Conservation (phyloP, 1,140 invertebrate genomes). For the Monomorium pharaonis region DNA sequence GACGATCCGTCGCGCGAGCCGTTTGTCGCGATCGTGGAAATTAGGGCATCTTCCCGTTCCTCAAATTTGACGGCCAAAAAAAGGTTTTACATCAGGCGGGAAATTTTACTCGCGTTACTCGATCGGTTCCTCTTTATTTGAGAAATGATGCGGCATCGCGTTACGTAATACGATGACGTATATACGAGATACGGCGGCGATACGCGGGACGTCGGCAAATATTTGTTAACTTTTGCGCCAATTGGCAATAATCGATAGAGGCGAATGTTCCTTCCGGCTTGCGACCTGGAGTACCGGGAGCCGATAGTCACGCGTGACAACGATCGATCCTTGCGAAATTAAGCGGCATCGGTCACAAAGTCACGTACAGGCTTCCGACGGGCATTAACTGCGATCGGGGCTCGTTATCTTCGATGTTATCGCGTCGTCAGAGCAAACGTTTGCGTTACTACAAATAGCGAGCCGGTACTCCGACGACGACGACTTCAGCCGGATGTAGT, state of each 20-base stretch:
- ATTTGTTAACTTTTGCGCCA: conserved; percentile 22
- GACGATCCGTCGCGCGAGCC: background rate
- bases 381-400: conserved; percentile 54
- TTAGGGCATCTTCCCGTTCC: conserved; percentile 1
- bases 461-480: background rate
- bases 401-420: conserved; percentile 60
- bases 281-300: background rate
- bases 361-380: conserved; percentile 51
- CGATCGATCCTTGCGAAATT: conserved; percentile 50
- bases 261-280: conserved; percentile 7
- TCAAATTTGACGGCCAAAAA: background rate
- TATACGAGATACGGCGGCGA: background rate
- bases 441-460: conserved; percentile 58
- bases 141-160: background rate
- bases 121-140: too few relatives aligned
- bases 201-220: background rate
- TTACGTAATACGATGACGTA: background rate
- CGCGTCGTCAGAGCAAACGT: conserved; percentile 54
- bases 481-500: conserved; percentile 20
- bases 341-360: conserved; percentile 57
- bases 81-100: background rate
- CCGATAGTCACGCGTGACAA: conserved; percentile 41
- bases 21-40: conserved; percentile 39
- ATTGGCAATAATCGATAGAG: conserved; percentile 34
- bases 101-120: background rate